phyloP scores from a whole-genome alignment of 23 tunicate species.

The Pegea sp. region DNA sequence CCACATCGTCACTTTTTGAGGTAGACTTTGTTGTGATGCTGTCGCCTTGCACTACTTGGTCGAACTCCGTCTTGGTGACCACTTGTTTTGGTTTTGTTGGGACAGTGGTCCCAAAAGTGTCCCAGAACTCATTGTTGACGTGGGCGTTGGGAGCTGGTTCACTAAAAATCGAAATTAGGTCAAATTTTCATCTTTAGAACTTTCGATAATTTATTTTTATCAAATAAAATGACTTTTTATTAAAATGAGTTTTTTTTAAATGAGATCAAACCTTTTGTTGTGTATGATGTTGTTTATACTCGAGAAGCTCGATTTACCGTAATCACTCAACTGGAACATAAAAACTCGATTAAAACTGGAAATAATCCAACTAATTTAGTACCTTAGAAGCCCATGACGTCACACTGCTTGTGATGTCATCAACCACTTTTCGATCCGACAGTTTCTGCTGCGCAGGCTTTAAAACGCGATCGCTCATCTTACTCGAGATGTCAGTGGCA shows the following conservation, averaged over 20 bases:
- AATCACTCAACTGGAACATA: conserved; percentile 5
- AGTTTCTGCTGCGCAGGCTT: conserved; percentile 85
- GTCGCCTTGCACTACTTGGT: conserved; percentile 32
- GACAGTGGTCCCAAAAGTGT: conserved; percentile 28
- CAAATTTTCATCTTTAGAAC: too few relatives aligned
- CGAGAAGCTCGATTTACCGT: conserved; percentile 27
- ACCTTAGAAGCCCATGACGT: conserved; percentile 82
- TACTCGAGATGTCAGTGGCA: conserved; percentile 56
- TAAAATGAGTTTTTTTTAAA: not conserved
- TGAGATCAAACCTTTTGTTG: conserved; percentile 22
- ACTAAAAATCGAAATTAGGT: too few relatives aligned
- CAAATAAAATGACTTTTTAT: not conserved
- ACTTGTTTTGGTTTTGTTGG: conserved; percentile 13
- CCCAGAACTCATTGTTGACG: conserved; percentile 75
- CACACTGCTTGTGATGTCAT: conserved; percentile 68
- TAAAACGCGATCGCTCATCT: conserved; percentile 58
- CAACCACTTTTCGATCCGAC: conserved; percentile 57
- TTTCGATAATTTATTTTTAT: not conserved
- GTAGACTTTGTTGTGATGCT: conserved; percentile 13
- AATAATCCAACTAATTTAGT: not conserved
- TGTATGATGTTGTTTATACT: conserved; percentile 24
- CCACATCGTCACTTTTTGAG: conserved; percentile 18
- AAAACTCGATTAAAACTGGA: not conserved
- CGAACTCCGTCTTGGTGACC: conserved; percentile 38
- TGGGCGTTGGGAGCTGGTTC: too few relatives aligned